Evolutionary conservation across 2,888 invertebrate species (phyloP).

Genomic region (Rhagonycha fulva): DNA sequence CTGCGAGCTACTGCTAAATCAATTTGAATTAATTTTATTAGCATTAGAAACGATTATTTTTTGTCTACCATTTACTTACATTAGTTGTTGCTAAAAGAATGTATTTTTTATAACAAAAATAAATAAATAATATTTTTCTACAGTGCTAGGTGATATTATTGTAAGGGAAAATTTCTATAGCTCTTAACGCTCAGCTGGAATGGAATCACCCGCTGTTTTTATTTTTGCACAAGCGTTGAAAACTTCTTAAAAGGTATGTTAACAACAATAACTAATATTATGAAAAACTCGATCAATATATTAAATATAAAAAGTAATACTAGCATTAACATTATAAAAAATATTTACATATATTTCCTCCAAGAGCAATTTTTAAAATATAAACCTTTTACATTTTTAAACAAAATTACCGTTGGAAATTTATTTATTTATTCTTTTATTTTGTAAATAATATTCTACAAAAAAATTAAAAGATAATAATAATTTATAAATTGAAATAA

Average conservation of each 20-base stretch:
- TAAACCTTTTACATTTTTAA: not conserved
- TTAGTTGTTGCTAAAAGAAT: not conserved
- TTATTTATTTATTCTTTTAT: too few species aligned
- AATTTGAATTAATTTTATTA: not conserved
- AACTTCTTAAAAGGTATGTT: slow-evolving; percentile 9
- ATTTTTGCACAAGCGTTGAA: slow-evolving; percentile 10
- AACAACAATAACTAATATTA: not conserved
- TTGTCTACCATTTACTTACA: not conserved
- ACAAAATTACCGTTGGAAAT: not conserved
- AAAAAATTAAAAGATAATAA: too few species aligned
- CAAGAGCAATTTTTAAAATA: not conserved
- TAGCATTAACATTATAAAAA: not conserved
- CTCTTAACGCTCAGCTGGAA: slow-evolving; percentile 26
- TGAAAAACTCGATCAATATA: not conserved
- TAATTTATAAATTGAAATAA: too few species aligned
- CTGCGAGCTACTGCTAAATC: not conserved
- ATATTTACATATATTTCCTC: not conserved
- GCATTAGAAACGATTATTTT: not conserved
- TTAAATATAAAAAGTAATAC: not conserved
- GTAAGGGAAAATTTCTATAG: slow-evolving; percentile 11
- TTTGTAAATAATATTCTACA: too few species aligned
- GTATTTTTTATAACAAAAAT: not conserved
- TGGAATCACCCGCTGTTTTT: slow-evolving; percentile 15
- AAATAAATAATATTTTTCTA: slow-evolving; percentile 6
- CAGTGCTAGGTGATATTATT: slow-evolving; percentile 9